Evolutionary conservation across 92 coral and sea anemone genomes (phyloP), one percentile per base, ranked within the genome.

Genomic region (Pocillopora grandis): DNA sequence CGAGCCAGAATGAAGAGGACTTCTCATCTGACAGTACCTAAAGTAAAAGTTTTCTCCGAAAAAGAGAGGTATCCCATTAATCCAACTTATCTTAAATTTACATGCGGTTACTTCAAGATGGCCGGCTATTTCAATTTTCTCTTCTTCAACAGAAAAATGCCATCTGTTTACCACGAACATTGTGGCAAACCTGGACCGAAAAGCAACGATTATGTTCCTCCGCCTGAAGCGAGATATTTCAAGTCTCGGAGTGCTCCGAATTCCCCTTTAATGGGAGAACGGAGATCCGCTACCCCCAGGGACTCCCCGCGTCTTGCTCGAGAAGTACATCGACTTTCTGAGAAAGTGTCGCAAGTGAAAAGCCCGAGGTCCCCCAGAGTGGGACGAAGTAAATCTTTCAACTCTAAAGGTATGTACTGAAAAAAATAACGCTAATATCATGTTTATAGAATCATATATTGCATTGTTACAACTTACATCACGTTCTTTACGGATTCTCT

Each of bases 171-270:
- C 88, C 98, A 96, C 77, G 98, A 96, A 27, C 85, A 94, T 78
- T 96, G 98, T 58, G 90, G 95, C 23, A 97, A 94, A 67, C 99
- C 99, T 6, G 99, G 99, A 14, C 99, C 99, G 1, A 94, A 86
- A 68, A 97, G 99, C 76, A 91, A 84, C 55, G 95, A 92, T 13
- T 97, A 94, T 72, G 56, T 94, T 48, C 99, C 99, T 9, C 99
- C 99, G 5, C 89, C 98, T 1, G 99, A 97, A 62, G 92, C 96
- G 14, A 80, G 99, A 15, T n/a, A 80, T 10, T 97, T 97, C 83
- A 97, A 94, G 72, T 97, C 99, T 2, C 92, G 99, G 15, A 95
- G 98, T 80, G 98, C 98, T 9, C 98, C 98, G 1, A 95, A 92
- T 77, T 93, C 98, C 17, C 98, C 98, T 13, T 80, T 82, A 75